Conservation (phyloP, 2,797 vertebrate species). For the Babyrousa celebensis region DNA sequence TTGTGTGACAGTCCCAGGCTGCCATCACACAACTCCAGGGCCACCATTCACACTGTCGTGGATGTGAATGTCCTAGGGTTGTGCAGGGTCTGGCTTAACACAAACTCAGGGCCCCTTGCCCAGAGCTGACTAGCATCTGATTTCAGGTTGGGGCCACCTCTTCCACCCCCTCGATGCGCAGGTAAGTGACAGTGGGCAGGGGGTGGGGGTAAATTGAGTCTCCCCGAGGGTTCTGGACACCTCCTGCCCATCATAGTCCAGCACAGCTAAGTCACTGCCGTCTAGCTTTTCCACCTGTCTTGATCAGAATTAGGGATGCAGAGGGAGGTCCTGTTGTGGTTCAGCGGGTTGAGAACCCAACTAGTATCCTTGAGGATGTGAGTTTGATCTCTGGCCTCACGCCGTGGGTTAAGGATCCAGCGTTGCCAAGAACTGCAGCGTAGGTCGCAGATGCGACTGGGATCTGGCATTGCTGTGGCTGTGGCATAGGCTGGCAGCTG, state of each 20-base stretch:
- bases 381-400: too few species aligned
- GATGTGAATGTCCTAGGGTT: neutral
- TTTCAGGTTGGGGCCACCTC: conserved; percentile 80
- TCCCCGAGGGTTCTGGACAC: neutral
- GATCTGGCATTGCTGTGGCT: too few species aligned
- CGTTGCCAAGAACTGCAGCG: too few species aligned
- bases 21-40: neutral
- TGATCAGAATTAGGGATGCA: neutral
- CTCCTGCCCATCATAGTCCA: neutral
- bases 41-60: neutral
- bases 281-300: neutral
- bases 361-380: too few species aligned
- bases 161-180: conserved; percentile 61
- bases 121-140: conserved; percentile 68
- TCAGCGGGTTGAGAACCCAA: too few species aligned
- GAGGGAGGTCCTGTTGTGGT: too few species aligned
- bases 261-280: neutral
- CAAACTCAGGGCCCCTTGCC: neutral
- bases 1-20: neutral
- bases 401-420: too few species aligned
- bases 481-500: too few species aligned
- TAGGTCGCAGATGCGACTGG: too few species aligned
- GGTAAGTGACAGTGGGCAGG: conserved; percentile 76
- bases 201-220: neutral
- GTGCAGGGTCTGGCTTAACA: neutral